Evolutionary conservation across 2,797 vertebrate genomes (phyloP).

Genomic region (Salmo trutta): DNA sequence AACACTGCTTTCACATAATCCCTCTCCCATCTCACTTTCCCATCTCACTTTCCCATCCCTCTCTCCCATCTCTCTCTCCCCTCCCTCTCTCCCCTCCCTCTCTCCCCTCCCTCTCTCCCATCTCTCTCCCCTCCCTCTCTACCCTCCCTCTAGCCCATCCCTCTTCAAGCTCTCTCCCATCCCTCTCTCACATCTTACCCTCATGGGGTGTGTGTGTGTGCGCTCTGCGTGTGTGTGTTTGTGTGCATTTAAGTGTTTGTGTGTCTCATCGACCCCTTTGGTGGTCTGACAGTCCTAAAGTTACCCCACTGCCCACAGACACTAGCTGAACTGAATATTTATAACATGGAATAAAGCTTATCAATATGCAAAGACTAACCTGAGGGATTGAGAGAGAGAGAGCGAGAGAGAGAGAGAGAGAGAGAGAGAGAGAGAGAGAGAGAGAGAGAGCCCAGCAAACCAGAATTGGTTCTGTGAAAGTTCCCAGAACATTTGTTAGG

Average conservation of each 20-base stretch:
- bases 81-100: slow-evolving; percentile 1
- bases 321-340: slow-evolving; percentile 11
- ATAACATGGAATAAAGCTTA: slow-evolving; percentile 51
- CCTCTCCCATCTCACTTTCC: no score
- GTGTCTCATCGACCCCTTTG: slow-evolving; percentile 38
- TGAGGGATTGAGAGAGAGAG: slow-evolving; percentile 5
- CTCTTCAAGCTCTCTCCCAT: not conserved
- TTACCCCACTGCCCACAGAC: not conserved
- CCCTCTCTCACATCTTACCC: slow-evolving; percentile 53
- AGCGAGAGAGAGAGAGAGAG: not conserved
- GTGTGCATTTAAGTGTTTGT: not conserved
- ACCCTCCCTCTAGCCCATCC: slow-evolving; percentile 39
- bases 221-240: slow-evolving; percentile 8
- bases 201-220: slow-evolving; percentile 35
- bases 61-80: not conserved
- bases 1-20: not conserved
- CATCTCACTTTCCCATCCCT: not conserved
- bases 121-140: slow-evolving; percentile 32
- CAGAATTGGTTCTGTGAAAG: not conserved
- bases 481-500: no score
- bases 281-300: slow-evolving; percentile 18
- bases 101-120: slow-evolving; percentile 46
- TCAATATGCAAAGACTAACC: slow-evolving; percentile 65
- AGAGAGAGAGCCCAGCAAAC: not conserved
- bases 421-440: no score